Conservation (phyloP, 1,140 invertebrate genomes). For the Eupeodes corollae region DNA sequence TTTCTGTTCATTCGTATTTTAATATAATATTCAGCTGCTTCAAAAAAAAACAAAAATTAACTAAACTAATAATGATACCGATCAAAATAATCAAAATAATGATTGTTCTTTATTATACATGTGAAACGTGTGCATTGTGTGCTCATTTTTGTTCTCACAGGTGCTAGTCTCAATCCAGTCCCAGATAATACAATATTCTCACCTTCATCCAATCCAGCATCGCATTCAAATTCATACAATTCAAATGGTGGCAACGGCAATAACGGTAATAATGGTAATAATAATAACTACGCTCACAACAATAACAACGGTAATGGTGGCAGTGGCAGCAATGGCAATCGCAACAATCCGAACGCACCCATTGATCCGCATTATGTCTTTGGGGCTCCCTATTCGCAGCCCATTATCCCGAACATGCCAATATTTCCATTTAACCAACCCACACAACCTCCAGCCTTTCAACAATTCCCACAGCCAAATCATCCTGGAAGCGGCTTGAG, state of each 20-base stretch:
- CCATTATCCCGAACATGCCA: constrained; percentile 33
- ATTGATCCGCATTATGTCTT: constrained; percentile 37
- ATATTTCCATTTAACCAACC: constrained; percentile 36
- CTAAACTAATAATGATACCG: too few relatives aligned
- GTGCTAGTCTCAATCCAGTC: constrained; percentile 33
- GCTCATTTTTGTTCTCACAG: constrained; percentile 13
- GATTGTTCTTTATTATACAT: background rate
- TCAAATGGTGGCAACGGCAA: background rate
- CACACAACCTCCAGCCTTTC: constrained; percentile 30
- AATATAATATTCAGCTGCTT: too few relatives aligned
- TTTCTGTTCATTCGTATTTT: too few relatives aligned
- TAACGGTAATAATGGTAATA: constrained; percentile 7
- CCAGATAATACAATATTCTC: constrained; percentile 34
- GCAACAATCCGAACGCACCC: constrained; percentile 4
- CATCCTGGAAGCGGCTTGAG: constrained; percentile 34
- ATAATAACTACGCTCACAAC: constrained; percentile 1
- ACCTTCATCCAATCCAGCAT: constrained; percentile 29
- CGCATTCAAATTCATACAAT: background rate
- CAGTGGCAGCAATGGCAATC: background rate
- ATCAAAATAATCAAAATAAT: background rate
- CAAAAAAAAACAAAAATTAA: background rate
- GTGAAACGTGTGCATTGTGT: background rate
- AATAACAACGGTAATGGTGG: background rate
- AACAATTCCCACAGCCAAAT: constrained; percentile 36
- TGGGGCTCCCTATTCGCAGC: constrained; percentile 30